phyloP scores from a whole-genome alignment of 2,797 vertebrate species.

The Scomberomorus guttatus region DNA sequence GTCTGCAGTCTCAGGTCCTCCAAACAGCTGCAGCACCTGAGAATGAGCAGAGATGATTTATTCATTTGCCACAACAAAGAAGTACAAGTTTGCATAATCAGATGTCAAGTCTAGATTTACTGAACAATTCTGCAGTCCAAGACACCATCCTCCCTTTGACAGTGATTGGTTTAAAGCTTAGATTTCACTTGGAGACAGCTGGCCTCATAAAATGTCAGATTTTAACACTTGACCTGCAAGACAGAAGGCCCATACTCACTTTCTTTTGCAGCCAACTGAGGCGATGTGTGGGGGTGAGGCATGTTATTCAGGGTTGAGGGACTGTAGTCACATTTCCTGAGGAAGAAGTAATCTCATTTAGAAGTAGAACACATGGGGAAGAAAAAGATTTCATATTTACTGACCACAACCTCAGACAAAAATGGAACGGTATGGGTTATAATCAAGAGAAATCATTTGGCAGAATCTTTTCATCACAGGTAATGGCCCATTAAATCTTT shows the following conservation, averaged over 20 bases:
- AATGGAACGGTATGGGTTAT: constrained; percentile 85
- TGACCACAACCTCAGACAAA: constrained; percentile 78
- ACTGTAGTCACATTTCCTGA: no score
- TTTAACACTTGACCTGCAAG: not conserved
- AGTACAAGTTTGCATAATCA: no score
- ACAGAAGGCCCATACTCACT: constrained; percentile 9
- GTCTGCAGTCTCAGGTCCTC: not conserved
- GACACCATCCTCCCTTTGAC: no score
- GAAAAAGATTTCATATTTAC: accelerated
- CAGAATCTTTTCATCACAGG: constrained; percentile 87
- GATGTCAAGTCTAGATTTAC: no score
- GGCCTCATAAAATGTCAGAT: no score
- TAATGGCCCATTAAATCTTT: constrained; percentile 4
- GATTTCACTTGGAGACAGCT: no score
- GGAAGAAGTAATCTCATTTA: not conserved
- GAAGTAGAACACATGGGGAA: no score
- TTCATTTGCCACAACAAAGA: no score
- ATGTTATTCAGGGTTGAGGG: accelerated
- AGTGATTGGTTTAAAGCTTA: no score
- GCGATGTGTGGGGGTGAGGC: no score
- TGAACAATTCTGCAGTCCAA: no score
- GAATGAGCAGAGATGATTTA: not conserved
- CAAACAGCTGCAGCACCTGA: not conserved
- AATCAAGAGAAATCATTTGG: constrained; percentile 87
- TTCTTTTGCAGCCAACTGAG: no score